phyloP scores from a whole-genome alignment of 2,888 invertebrate genomes.

The Leptinotarsa tumamoca region DNA sequence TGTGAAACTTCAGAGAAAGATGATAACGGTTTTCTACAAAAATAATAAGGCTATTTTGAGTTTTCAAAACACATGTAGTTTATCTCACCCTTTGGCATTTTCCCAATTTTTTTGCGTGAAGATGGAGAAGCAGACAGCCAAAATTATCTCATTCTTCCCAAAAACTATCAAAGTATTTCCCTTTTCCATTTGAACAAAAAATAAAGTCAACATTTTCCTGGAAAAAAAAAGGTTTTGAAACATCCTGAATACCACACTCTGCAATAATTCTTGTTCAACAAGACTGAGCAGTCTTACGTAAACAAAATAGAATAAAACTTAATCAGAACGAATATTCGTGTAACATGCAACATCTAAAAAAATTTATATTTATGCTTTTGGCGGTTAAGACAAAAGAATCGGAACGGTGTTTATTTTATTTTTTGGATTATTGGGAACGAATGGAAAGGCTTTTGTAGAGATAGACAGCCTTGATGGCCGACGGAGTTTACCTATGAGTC shows the following conservation, averaged over 20 bases:
- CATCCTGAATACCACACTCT: background rate
- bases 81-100: too few relatives aligned
- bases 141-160: too few relatives aligned
- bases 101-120: too few relatives aligned
- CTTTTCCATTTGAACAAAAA: too few relatives aligned
- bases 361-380: constrained; percentile 39
- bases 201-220: background rate
- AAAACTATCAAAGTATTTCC: too few relatives aligned
- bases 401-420: constrained; percentile 23
- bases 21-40: too few relatives aligned
- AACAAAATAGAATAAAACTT: constrained; percentile 27
- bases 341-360: constrained; percentile 38
- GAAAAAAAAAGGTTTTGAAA: background rate
- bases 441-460: constrained; percentile 26
- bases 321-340: constrained; percentile 35
- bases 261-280: constrained; percentile 17
- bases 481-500: constrained; percentile 32
- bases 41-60: too few relatives aligned
- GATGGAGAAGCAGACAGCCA: too few relatives aligned
- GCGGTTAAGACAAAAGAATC: constrained; percentile 38
- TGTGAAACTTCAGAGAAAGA: too few relatives aligned
- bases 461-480: constrained; percentile 37
- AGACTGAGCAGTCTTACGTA: constrained; percentile 22
- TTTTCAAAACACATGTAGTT: too few relatives aligned
- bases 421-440: constrained; percentile 21